These are phyloP conservation scores for Apodemia duryi DNA, from an alignment of 2,888 invertebrate species.

Conservation along the genomic window DNA sequence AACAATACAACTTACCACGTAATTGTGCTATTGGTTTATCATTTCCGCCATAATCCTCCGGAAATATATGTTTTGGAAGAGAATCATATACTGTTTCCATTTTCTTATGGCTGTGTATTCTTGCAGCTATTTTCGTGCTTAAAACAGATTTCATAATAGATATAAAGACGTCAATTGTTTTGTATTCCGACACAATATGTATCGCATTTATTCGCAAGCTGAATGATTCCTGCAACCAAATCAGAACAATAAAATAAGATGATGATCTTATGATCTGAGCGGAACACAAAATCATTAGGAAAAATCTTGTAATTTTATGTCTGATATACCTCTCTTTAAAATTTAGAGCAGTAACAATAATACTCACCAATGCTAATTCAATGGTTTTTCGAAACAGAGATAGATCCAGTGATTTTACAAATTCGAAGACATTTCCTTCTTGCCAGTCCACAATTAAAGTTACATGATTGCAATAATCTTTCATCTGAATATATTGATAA, in stretches of 20 bases:
- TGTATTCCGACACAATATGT: constrained; percentile 24
- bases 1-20: constrained; percentile 32
- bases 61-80: constrained; percentile 42
- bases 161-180: constrained; percentile 26
- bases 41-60: constrained; percentile 32
- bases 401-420: constrained; percentile 1
- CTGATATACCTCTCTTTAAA: too few relatives aligned
- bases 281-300: too few relatives aligned
- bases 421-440: constrained; percentile 12
- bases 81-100: constrained; percentile 38
- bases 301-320: too few relatives aligned
- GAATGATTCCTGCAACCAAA: constrained; percentile 30
- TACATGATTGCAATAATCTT: constrained; percentile 16
- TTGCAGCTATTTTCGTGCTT: constrained; percentile 40
- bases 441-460: constrained; percentile 13
- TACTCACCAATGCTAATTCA: neutral
- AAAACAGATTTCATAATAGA: constrained; percentile 43
- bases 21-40: constrained; percentile 35
- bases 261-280: too few relatives aligned
- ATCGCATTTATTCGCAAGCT: constrained; percentile 31
- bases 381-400: constrained; percentile 12
- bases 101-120: constrained; percentile 43
- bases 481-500: constrained; percentile 12
- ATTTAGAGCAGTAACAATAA: too few relatives aligned
- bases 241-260: too few relatives aligned